Evolutionary conservation across 2,113 vertebrate species (phyloP).

Genomic region (Nibea coibor): DNA sequence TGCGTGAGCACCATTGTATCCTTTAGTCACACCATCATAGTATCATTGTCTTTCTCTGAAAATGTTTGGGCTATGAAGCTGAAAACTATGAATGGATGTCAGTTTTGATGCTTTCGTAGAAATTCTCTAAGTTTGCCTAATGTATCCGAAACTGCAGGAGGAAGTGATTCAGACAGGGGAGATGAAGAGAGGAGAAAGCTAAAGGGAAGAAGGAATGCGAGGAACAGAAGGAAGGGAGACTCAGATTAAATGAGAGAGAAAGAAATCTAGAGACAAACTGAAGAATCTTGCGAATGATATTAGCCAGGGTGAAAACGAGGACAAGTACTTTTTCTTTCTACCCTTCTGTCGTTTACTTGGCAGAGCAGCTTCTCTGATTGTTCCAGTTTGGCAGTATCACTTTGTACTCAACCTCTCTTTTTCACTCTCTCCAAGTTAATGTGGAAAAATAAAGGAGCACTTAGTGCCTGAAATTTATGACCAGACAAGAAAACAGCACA

Average conservation of each 20-base stretch:
- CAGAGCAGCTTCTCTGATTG: conserved; percentile 71
- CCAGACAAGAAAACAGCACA: conserved; percentile 43
- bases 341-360: conserved; percentile 78
- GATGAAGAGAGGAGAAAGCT: conserved; percentile 44
- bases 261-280: conserved; percentile 57
- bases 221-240: conserved; percentile 29
- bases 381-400: conserved; percentile 76
- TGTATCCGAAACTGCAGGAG: conserved; percentile 24
- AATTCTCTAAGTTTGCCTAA: conserved; percentile 26
- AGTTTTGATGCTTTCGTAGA: conserved; percentile 1
- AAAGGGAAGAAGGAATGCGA: conserved; percentile 28
- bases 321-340: conserved; percentile 76
- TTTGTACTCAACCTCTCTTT: conserved; percentile 71
- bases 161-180: conserved; percentile 15
- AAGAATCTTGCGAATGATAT: conserved; percentile 67
- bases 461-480: conserved; percentile 66
- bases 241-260: conserved; percentile 59
- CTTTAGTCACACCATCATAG: background rate
- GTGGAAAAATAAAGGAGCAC: conserved; percentile 71
- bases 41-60: background rate
- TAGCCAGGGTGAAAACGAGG: conserved; percentile 79
- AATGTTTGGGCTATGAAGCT: background rate
- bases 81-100: background rate
- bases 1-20: background rate
- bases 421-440: conserved; percentile 66